Evolutionary conservation across 2,797 vertebrate genomes (phyloP).

Genomic region (Pampus argenteus): DNA sequence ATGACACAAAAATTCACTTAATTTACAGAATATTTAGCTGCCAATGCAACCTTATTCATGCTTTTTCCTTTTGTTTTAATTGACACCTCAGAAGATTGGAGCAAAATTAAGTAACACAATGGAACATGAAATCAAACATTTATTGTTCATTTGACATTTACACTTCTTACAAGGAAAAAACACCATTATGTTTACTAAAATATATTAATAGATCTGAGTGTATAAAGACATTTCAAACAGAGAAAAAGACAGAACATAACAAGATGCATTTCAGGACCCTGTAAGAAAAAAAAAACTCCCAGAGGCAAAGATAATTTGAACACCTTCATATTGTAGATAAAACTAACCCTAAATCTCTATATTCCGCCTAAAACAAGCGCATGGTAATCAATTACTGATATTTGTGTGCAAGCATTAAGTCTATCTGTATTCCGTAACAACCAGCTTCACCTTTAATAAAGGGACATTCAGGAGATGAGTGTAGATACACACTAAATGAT

Average conservation of each 20-base stretch:
- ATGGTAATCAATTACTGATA: slow-evolving; percentile 46
- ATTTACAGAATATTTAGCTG: not conserved
- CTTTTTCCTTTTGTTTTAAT: not conserved
- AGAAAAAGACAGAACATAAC: slow-evolving; percentile 73
- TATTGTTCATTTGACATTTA: slow-evolving; percentile 84
- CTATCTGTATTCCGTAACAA: slow-evolving; percentile 28
- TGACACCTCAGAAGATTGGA: not conserved
- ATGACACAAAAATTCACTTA: not conserved
- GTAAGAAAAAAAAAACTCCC: slow-evolving; percentile 75
- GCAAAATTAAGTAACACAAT: slow-evolving; percentile 6
- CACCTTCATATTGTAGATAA: slow-evolving; percentile 49
- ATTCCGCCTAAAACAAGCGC: slow-evolving; percentile 51
- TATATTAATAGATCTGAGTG: slow-evolving; percentile 85
- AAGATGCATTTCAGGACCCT: slow-evolving; percentile 75
- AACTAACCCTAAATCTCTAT: slow-evolving; percentile 49
- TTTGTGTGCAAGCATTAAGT: slow-evolving; percentile 43
- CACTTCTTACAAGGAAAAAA: slow-evolving; percentile 77
- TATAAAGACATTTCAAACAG: slow-evolving; percentile 82
- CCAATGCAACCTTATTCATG: not conserved
- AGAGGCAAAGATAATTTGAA: slow-evolving; percentile 59
- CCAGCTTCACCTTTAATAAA: slow-evolving; percentile 45
- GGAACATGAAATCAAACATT: slow-evolving; percentile 74
- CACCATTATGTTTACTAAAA: slow-evolving; percentile 84
- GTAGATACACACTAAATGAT: slow-evolving; percentile 47
- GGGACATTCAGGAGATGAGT: slow-evolving; percentile 60